Conservation (phyloP, 2,888 invertebrate genomes). For the Anagyrus pseudococci region DNA sequence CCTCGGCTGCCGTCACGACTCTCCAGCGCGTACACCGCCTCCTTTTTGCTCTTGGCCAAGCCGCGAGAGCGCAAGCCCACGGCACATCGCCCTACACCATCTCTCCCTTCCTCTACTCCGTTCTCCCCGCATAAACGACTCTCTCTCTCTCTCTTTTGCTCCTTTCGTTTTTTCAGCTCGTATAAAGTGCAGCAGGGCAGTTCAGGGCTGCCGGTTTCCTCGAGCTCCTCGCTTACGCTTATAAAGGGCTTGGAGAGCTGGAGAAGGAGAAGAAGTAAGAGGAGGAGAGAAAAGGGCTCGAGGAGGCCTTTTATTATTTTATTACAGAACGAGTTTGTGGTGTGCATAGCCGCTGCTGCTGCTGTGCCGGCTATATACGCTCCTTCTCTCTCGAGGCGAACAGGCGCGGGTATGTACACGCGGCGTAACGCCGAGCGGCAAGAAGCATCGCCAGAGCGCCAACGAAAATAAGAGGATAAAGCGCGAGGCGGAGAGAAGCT, state of each 20-base stretch:
- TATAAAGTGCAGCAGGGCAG: slow-evolving; percentile 12
- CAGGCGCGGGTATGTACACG: background rate
- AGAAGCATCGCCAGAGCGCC: background rate
- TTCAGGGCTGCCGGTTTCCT: slow-evolving; percentile 14
- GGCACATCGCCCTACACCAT: too few relatives aligned
- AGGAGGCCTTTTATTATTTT: slow-evolving; percentile 51
- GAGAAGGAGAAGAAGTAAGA: background rate
- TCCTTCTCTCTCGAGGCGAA: too few relatives aligned
- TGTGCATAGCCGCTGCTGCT: too few relatives aligned
- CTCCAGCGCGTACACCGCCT: background rate
- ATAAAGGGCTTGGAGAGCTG: background rate
- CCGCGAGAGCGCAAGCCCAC: too few relatives aligned
- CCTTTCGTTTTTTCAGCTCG: slow-evolving; percentile 25
- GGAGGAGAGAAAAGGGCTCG: background rate
- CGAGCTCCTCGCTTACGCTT: background rate
- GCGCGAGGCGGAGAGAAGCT: background rate
- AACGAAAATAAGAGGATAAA: background rate
- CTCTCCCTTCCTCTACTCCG: background rate
- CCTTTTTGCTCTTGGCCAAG: background rate
- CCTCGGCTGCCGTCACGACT: background rate
- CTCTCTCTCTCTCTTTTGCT: slow-evolving; percentile 31
- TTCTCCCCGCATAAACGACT: background rate
- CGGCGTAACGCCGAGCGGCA: background rate
- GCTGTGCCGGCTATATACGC: too few relatives aligned
- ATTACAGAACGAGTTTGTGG: slow-evolving; percentile 50